These are phyloP conservation scores for Enteromius treurensis DNA, from an alignment of 2,797 vertebrate genomes.

Conservation along the genomic window DNA sequence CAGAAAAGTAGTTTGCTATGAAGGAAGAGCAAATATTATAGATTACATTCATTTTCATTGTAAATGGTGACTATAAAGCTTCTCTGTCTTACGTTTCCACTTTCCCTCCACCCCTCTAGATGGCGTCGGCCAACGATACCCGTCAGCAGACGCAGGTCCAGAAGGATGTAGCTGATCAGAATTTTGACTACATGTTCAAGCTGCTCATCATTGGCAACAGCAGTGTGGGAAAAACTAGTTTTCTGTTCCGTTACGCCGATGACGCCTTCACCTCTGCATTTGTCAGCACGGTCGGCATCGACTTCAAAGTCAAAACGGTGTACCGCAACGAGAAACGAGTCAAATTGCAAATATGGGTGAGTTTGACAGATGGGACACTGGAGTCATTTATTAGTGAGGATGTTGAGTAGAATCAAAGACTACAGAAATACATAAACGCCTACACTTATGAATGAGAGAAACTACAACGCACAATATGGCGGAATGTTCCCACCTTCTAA, in stretches of 20 bases:
- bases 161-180: constrained; percentile 87
- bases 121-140: constrained; percentile 82
- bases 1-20: no score
- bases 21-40: no score
- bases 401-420: not conserved
- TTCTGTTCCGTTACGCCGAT: constrained; percentile 90
- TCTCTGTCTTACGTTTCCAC: not conserved
- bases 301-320: constrained; percentile 94
- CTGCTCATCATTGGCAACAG: constrained; percentile 90
- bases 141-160: constrained; percentile 68
- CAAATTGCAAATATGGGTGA: constrained; percentile 93
- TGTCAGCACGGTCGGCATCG: constrained; percentile 92
- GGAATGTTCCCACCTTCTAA: no score
- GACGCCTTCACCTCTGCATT: constrained; percentile 92
- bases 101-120: constrained; percentile 62
- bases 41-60: not conserved
- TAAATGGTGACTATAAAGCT: not conserved
- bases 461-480: no score
- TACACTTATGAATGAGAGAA: no score
- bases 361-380: constrained; percentile 11
- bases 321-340: constrained; percentile 88
- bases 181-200: constrained; percentile 95
- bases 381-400: not conserved
- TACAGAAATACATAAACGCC: no score
- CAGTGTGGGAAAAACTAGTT: constrained; percentile 92